Evolutionary conservation across 2,888 invertebrate genomes (phyloP).

Genomic region (Nemoura dubitans): DNA sequence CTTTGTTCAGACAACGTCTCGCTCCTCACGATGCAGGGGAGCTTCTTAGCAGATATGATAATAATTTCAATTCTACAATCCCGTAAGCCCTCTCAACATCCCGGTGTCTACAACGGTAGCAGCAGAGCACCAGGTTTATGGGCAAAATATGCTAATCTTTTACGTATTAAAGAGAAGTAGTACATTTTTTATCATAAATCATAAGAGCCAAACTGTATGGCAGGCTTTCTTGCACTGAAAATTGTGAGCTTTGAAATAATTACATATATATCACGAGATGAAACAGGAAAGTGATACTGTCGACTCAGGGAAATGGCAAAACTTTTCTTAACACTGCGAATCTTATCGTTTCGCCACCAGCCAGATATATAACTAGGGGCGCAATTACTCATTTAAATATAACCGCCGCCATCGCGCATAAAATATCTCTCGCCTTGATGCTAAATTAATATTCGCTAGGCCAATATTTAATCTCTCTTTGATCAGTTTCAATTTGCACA

Average conservation of each 20-base stretch:
- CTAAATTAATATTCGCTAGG: background rate
- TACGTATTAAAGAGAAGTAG: slow-evolving; percentile 44
- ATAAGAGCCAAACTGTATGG: slow-evolving; percentile 30
- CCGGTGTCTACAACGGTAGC: background rate
- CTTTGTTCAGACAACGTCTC: background rate
- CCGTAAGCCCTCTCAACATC: background rate
- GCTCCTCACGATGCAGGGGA: background rate
- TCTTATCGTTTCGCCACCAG: background rate
- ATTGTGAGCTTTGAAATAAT: slow-evolving; percentile 21
- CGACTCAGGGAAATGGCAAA: slow-evolving; percentile 2
- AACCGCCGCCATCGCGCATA: background rate
- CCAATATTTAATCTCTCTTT: slow-evolving; percentile 7
- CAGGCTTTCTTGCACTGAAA: slow-evolving; percentile 28
- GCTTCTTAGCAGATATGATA: background rate
- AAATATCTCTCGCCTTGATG: background rate
- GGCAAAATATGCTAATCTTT: slow-evolving; percentile 45
- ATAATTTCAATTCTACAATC: slow-evolving; percentile 1
- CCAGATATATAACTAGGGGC: background rate
- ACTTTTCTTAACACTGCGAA: slow-evolving; percentile 1
- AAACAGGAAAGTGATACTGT: slow-evolving; percentile 21
- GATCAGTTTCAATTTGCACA: slow-evolving; percentile 4
- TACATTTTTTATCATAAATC: slow-evolving; percentile 45
- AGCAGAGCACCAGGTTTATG: slow-evolving; percentile 40
- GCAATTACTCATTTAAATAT: slow-evolving; percentile 3
- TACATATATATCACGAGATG: slow-evolving; percentile 13